Base-by-base conservation (phyloP, 2,888 invertebrate genomes). In the Xanthorhoe designata region DNA sequence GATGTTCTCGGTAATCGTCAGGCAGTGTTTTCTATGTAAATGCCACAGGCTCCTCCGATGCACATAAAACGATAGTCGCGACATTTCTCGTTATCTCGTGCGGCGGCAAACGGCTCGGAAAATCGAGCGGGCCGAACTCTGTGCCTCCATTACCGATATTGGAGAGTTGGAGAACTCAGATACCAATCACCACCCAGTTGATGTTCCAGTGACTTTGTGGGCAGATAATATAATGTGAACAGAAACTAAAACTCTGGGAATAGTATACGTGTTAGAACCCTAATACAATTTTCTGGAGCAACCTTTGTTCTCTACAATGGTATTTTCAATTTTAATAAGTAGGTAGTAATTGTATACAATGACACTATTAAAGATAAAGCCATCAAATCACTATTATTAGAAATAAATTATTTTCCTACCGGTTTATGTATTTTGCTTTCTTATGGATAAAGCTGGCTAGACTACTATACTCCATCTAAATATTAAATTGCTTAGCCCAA, bases 131-230 rank as follows among this genome's bases (percentile, higher is more conserved):
- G 81, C 80, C 86, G 87, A 87, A 85, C 83, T 83, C 81, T 79
- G 81, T 80, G 81, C 82, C 85, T 86, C 91, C 90, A 92, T 92
- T 92, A 92, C 91, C 86, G 87, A 87, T 89, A 91, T 92, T 91
- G 90, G 83, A 81, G 81, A 77, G 81, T 78, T 75, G 79, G 76
- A 73, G 79, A 42, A 42, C 38, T 42, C 38, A 13, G 38, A 76
- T 80, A 74, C 75, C 63, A 69, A 74, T 72, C 74, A 62, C 56
- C 61, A 63, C 60, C 65, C 66, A 49, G 50, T 56, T 55, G 53
- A 60, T 64, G 49, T 64, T 52, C 24, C 49, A 61, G 50, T 61
- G 57, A 61, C 64, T 54, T 67, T 52, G 55, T 62, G 45, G 45
- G 45, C 29, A 17, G 51, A 17, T 60, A 56, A 60, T 47, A 8